These are phyloP conservation scores for Montipora cactus DNA, from an alignment of 64 coral and sea anemone species.

Conservation along the genomic window DNA sequence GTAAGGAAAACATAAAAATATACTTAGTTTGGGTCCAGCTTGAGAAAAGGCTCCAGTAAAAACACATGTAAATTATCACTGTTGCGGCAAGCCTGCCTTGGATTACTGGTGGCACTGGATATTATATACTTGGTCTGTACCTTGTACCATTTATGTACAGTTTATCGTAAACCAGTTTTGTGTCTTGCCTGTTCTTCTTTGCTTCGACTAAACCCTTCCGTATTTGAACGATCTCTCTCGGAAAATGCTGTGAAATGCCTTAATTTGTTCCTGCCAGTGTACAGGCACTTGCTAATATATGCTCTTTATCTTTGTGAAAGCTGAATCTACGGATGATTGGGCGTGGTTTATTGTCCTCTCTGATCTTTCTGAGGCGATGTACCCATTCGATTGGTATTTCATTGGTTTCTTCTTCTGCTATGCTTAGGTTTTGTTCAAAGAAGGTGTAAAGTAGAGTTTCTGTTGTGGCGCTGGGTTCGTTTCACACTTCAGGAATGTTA, in stretches of 20 bases:
- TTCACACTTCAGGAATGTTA: neutral
- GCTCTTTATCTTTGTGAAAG: constrained; percentile 4
- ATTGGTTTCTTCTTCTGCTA: constrained; percentile 6
- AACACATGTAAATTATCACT: neutral
- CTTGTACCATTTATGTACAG: neutral
- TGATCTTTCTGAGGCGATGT: neutral
- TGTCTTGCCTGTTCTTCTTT: neutral
- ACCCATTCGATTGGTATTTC: neutral
- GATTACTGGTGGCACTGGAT: neutral
- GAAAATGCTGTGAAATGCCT: constrained; percentile 8
- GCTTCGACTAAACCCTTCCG: neutral
- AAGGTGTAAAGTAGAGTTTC: constrained; percentile 1
- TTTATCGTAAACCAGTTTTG: neutral
- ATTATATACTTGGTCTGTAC: neutral
- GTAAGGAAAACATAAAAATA: neutral
- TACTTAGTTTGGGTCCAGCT: neutral
- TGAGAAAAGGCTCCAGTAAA: neutral
- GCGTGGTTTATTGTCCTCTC: neutral
- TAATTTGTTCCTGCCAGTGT: neutral
- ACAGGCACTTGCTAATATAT: neutral
- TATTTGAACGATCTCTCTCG: neutral
- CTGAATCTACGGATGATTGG: neutral
- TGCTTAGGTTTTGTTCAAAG: neutral
- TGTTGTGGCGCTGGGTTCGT: neutral
- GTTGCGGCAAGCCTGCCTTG: neutral